Percentiles rank a stretch among this genome's conserved stretches.
These are phyloP conservation scores for Phymorhynchus buccinoides DNA, from an alignment of 1,140 invertebrate species.

Conservation along the genomic window DNA sequence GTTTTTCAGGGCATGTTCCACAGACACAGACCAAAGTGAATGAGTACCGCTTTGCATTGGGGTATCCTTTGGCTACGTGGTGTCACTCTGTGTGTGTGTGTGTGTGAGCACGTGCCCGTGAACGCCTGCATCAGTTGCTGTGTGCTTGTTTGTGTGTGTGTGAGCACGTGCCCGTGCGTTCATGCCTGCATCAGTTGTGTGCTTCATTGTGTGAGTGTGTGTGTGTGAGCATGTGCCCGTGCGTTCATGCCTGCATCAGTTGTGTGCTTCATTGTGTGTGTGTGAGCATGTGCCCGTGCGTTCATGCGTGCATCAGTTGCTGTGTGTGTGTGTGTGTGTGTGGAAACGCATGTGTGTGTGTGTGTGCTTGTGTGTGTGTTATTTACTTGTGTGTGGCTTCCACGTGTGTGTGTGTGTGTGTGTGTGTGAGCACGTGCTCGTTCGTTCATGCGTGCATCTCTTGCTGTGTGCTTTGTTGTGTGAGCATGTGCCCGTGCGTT, in stretches of 20 bases:
- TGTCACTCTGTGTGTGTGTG: background rate
- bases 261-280: background rate
- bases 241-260: too few relatives aligned
- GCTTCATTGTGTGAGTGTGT: background rate
- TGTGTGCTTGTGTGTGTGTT: background rate
- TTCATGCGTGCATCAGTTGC: background rate
- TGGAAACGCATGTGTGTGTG: background rate
- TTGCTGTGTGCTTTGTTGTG: too few relatives aligned
- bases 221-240: background rate
- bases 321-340: background rate
- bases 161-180: background rate
- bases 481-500: too few relatives aligned
- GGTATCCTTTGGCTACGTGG: constrained; percentile 36
- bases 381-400: constrained; percentile 31
- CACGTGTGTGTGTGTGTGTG: constrained; percentile 19
- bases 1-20: background rate
- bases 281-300: background rate
- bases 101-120: too few relatives aligned
- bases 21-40: background rate
- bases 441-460: too few relatives aligned
- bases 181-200: background rate
- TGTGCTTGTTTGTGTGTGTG: background rate
- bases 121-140: background rate
- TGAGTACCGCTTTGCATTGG: constrained; percentile 34
- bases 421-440: background rate